These are phyloP conservation scores for Chironomus riparius DNA, from an alignment of 2,888 invertebrate species.

Conservation along the genomic window DNA sequence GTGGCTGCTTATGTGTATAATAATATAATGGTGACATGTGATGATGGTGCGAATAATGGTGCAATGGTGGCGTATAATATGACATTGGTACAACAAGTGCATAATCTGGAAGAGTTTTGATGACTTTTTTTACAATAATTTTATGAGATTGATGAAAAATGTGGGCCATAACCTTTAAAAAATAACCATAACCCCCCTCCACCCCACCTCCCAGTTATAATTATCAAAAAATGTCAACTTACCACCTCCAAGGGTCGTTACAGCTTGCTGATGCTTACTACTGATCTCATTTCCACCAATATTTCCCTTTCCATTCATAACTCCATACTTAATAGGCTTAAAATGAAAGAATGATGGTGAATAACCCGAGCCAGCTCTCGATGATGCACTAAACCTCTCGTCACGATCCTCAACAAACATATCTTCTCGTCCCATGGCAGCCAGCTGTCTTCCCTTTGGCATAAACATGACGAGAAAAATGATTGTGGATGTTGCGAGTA, in stretches of 20 bases:
- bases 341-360: conserved; percentile 90
- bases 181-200: not conserved
- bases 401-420: conserved; percentile 73
- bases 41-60: conserved; percentile 9
- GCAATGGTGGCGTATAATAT: conserved; percentile 4
- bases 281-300: conserved; percentile 41
- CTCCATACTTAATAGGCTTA: conserved; percentile 74
- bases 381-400: conserved; percentile 64
- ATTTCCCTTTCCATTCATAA: conserved; percentile 47
- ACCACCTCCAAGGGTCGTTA: conserved; percentile 36
- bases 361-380: conserved; percentile 70
- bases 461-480: conserved; percentile 91
- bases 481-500: conserved; percentile 73
- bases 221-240: conserved; percentile 29
- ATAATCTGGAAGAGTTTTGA: conserved; percentile 16
- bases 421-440: conserved; percentile 84
- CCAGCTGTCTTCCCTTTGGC: conserved; percentile 83
- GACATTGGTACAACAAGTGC: conserved; percentile 10
- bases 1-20: conserved; percentile 42
- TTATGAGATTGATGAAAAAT: too few relatives aligned
- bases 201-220: not conserved
- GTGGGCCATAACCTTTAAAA: too few relatives aligned
- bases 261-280: conserved; percentile 48
- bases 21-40: conserved; percentile 44
- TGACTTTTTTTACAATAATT: not conserved